Conservation (phyloP, 1,140 invertebrate genomes). For the Triops longicaudatus region DNA sequence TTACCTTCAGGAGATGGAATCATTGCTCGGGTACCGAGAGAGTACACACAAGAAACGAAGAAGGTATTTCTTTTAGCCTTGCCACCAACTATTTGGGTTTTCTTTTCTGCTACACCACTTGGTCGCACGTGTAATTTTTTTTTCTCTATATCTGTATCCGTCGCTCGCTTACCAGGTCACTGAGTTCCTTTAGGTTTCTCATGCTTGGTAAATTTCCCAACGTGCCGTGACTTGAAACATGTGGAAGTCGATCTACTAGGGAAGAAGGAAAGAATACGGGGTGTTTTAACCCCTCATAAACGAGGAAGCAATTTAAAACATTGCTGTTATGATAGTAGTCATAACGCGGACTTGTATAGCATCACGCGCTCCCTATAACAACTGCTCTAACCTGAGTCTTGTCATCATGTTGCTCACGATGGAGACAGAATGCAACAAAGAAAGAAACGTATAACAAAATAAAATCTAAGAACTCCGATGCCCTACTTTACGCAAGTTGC, state of each 20-base stretch:
- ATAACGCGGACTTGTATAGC: background rate
- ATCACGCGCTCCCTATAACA: background rate
- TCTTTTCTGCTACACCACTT: background rate
- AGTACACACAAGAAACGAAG: background rate
- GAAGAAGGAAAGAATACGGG: background rate
- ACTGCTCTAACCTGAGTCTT: background rate
- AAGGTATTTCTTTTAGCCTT: background rate
- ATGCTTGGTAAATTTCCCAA: slow-evolving; percentile 4
- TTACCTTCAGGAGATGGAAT: background rate
- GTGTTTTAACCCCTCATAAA: slow-evolving; percentile 6
- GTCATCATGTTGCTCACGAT: background rate
- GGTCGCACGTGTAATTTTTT: background rate
- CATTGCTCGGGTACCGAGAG: background rate
- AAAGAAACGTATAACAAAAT: background rate
- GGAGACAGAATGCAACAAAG: background rate
- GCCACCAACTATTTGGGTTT: background rate
- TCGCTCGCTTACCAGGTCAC: background rate
- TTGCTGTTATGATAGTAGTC: slow-evolving; percentile 12
- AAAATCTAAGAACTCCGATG: background rate
- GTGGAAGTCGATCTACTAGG: background rate
- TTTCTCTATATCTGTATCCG: background rate
- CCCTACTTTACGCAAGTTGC: too few species aligned
- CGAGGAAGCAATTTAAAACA: background rate
- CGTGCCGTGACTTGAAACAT: background rate
- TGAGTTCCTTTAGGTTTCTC: background rate